These are phyloP conservation scores for Ophiodon elongatus DNA, from an alignment of 2,113 vertebrate species.

Conservation along the genomic window DNA sequence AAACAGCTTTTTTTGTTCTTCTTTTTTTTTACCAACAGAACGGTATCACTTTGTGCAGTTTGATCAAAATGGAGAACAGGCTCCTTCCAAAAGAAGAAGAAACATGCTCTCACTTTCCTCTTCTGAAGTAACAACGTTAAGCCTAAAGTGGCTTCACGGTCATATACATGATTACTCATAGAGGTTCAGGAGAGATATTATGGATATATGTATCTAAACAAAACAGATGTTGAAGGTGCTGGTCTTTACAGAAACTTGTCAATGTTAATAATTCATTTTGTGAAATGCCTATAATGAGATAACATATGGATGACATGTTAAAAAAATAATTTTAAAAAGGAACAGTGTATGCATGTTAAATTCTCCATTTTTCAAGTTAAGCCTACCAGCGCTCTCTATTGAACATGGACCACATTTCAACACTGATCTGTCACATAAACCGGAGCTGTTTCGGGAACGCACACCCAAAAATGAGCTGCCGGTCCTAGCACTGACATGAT, in stretches of 20 bases:
- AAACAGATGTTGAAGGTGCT: background rate
- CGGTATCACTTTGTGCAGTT: background rate
- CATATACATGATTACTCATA: background rate
- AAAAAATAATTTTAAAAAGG: background rate
- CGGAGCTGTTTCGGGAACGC: background rate
- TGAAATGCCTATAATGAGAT: background rate
- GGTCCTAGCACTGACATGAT: background rate
- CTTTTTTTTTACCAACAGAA: too few relatives aligned
- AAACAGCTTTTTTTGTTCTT: background rate
- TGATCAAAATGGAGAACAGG: background rate
- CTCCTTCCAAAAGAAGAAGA: background rate
- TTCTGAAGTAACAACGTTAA: slow-evolving; percentile 2
- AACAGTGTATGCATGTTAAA: background rate
- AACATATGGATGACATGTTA: background rate
- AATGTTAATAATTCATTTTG: background rate
- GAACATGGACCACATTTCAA: background rate
- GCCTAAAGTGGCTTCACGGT: slow-evolving; percentile 8
- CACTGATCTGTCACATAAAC: background rate
- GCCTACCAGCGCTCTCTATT: background rate
- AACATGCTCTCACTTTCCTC: background rate
- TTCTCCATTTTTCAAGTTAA: background rate
- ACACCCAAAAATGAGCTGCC: background rate
- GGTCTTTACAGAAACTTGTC: background rate
- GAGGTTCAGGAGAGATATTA: background rate
- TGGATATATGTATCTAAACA: background rate